phyloP scores from a whole-genome alignment of 2,797 vertebrate species.

The Anas georgica region DNA sequence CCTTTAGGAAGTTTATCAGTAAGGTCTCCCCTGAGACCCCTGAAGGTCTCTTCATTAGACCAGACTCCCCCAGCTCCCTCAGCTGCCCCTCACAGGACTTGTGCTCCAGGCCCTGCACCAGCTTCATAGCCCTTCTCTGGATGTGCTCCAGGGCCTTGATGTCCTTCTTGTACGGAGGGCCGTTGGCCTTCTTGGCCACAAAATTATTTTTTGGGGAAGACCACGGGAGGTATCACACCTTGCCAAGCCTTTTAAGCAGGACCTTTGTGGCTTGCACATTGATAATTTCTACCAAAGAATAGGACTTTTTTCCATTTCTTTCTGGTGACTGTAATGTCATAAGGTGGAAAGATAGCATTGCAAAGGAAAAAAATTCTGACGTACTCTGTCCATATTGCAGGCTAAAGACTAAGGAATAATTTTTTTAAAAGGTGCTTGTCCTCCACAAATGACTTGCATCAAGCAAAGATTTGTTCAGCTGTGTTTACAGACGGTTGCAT shows the following conservation, averaged over 20 bases:
- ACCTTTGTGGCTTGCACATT: not conserved
- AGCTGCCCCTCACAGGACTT: too few species aligned
- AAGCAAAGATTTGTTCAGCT: not conserved
- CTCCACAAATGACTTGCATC: not conserved
- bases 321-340: not conserved
- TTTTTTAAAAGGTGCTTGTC: not conserved
- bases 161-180: too few species aligned
- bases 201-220: too few species aligned
- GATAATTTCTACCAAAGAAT: accelerated
- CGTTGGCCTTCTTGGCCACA: too few species aligned
- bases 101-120: too few species aligned
- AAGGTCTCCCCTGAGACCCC: too few species aligned
- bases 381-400: not conserved
- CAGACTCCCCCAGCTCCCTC: too few species aligned
- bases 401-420: not conserved
- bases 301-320: not conserved
- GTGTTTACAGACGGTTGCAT: not conserved
- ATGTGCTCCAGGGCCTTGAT: too few species aligned
- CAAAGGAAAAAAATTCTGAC: not conserved
- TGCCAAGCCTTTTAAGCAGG: not conserved
- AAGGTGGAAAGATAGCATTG: not conserved
- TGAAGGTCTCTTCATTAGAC: too few species aligned
- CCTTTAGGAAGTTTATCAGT: too few species aligned
- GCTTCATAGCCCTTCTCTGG: too few species aligned
- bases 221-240: not conserved